Evolutionary conservation across 2,888 invertebrate genomes (phyloP), one percentile per base, ranked within the genome.

Genomic region (Sycophila texana): DNA sequence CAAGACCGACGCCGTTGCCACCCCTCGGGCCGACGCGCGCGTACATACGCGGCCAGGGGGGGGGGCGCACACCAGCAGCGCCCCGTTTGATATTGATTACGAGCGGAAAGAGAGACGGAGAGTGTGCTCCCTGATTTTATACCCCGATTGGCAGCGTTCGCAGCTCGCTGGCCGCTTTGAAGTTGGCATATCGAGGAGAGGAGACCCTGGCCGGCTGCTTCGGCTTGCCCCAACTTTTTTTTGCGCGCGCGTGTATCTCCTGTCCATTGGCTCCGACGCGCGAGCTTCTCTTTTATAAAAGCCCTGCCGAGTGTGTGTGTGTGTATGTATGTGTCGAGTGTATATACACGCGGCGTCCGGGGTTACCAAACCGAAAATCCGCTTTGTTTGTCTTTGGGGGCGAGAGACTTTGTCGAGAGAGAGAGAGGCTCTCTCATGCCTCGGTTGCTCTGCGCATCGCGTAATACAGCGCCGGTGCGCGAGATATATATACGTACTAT

Each of bases 51-150:
- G 65, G 13, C 4, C 10, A 53, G 68, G n/a, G n/a, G 78, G 71
- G 76, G 84, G 80, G 82, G 84, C 82, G 82, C 83, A 81, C 83
- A 77, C 16, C 30, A 39, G n/a, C 84, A 79, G 82, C 86, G 85
- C 85, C 86, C 39, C 39, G 86, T 86, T 86, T 86, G 86, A 86
- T 87, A 88, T 89, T 87, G 88, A 88, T 88, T 87, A 86, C 85
- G 84, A 85, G 84, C 85, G 85, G 81, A 74, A 78, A 78, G 79
- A 79, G 79, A 79, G 73, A 63, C 22, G 5, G 74, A 82, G 80
- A 77, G 76, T 71, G 83, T 83, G 83, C 85, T 85, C 85, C 86
- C 87, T 85, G 86, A 86, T 87, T 87, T 87, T 84, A 87, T 87
- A 86, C 86, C 85, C 87, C 87, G 86, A 86, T 87, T 86, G 87